Base-by-base conservation (phyloP, 2,797 vertebrate species). In the Coregonus sp. region DNA sequence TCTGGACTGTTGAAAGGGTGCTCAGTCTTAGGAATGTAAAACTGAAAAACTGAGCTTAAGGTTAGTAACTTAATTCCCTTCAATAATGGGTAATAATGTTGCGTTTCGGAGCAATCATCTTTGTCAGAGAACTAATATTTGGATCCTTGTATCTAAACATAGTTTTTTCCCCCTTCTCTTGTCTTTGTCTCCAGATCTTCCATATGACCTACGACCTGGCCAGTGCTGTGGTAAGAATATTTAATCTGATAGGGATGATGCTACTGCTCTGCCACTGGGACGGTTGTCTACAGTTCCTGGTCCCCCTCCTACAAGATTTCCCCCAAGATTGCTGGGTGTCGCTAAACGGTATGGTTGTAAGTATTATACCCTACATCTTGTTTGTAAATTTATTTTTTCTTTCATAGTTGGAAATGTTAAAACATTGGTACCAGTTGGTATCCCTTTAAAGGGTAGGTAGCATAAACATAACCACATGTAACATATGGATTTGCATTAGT, bases 201-300 rank as follows among this genome's bases (percentile, higher is more conserved):
- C 98, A 99, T 93, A 99, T 99, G 98, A 99, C 98, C 0, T 99
- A 99, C 18, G 98, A 99, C 89, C 94, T 99, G 83, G 98, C 98
- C 85, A 99, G 98, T 86, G 98, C 98, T 6, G 98, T 99, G 93
- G 98, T 99, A 93, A 96, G 98, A 93, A 99, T 99, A 87, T 98
- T 99, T 95, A 99, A 99, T 91, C 95, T 99, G 86, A 99, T 99
- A 59, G 98, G 98, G 89, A 99, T 99, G 98, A 99, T 99, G 98
- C 92, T 99, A 81, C 95, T 99, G 1, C 94, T 99, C 29, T 99
- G 98, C 90, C 98, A 99, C 89, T 99, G 98, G 98, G 98, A 99
- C 75, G 98, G 98, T 76, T 99, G 98, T 87, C 96, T 99, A 75
- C 98, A 99, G 88, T 99, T 99, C 91, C 91, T 99, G 90, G 98